These are phyloP conservation scores for Scylla paramamosain DNA, from an alignment of 1,140 invertebrate genomes.

Conservation along the genomic window DNA sequence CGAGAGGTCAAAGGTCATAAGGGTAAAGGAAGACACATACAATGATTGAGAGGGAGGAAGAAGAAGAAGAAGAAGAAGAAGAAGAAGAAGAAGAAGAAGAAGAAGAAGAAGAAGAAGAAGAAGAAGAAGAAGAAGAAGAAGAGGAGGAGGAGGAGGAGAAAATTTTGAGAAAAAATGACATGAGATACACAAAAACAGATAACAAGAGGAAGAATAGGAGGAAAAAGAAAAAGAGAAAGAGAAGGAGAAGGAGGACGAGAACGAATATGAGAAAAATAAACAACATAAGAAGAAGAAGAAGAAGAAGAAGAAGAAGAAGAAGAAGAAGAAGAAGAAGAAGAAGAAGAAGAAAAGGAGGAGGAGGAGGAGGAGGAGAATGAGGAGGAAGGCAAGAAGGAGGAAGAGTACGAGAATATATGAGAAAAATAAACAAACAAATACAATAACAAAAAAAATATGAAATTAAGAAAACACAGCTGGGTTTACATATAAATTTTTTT, in stretches of 20 bases:
- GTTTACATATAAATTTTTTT: not conserved
- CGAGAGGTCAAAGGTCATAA: constrained; percentile 13
- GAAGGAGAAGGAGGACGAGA: not conserved
- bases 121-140: not conserved
- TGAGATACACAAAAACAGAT: no score
- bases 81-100: not conserved
- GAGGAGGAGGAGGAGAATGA: no score
- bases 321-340: no score
- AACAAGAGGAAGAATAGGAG: not conserved
- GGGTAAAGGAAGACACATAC: not conserved
- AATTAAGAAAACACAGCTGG: no score
- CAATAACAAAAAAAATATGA: no score
- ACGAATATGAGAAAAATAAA: no score
- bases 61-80: not conserved
- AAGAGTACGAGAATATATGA: no score
- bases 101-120: not conserved
- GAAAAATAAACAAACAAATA: no score
- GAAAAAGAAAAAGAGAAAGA: not conserved
- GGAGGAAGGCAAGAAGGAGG: no score
- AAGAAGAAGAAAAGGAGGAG: not conserved
- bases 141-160: not conserved
- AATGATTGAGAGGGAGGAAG: not conserved
- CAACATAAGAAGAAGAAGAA: no score
- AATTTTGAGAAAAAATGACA: not conserved
- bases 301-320: no score